Base-by-base conservation (phyloP, 2,797 vertebrate genomes). In the Pantherophis alleghaniensis region DNA sequence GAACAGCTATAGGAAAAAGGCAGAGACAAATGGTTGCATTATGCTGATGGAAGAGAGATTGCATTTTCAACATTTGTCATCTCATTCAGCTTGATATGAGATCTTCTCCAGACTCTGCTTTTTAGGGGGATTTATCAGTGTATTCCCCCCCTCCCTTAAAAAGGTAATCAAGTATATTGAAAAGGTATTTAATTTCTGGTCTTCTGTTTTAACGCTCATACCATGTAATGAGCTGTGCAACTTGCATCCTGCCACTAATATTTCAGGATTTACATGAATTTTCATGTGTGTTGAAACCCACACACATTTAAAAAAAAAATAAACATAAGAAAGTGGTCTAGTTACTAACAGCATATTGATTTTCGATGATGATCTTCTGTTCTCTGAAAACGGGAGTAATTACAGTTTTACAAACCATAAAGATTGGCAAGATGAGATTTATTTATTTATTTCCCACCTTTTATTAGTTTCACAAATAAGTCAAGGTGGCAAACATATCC, bases 11-110 rank as follows among this genome's bases (percentile, higher is more conserved):
- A 92, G 93, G 90, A 95, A 88, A 95, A 92, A 91, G 92, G 69
- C 87, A 32, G 93, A 94, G 89, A 91, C 90, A 79, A 88, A 93
- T 91, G 88, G 87, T 96, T 96, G 95, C 92, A 55, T 96, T 96
- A 96, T 95, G 63, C 74, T 94, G 90, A 89, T 95, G 91, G 92
- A 0, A 91, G 79, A 93, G 96, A 96, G 86, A 93, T 92, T 90
- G 53, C 42, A 91, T 96, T 94, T 92, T 96, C 90, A 92, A 94
- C 94, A 92, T 88, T 91, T 93, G 74, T 1, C 74, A 83, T 88
- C 63, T 92, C 37, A 42, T 96, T 96, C 7, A 51, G 51, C 22
- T 92, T 88, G 91, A 9, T 93, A 10, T 93, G 95, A 93, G 95
- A 96, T 11, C 74, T 94, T 56, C 20, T 90, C 94, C 96, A 94